Evolutionary conservation across 2,113 vertebrate genomes (phyloP).

Genomic region (Egretta garzetta): DNA sequence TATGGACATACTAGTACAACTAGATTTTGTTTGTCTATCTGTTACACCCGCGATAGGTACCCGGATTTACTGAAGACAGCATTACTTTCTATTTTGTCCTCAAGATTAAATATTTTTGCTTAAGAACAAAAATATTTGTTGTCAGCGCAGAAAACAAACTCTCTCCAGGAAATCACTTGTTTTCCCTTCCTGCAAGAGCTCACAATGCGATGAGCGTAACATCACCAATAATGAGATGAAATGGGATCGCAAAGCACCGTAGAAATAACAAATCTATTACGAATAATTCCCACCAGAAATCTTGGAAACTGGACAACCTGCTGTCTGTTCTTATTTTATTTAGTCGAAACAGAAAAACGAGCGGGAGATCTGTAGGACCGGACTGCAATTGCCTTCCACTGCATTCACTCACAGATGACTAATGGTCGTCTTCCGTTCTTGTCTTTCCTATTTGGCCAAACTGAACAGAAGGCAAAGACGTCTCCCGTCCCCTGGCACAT

Average conservation of each 20-base stretch:
- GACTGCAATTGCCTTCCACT: background rate
- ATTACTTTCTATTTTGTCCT: background rate
- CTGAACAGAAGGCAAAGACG: conserved; percentile 49
- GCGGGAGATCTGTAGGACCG: background rate
- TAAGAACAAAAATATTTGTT: background rate
- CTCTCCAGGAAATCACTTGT: conserved; percentile 20
- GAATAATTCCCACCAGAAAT: conserved; percentile 19
- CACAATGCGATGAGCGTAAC: background rate
- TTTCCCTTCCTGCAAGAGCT: conserved; percentile 19
- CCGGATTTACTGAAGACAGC: background rate
- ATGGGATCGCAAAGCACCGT: background rate
- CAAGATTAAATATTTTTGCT: background rate
- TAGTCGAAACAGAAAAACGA: background rate
- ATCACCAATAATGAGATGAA: conserved; percentile 7
- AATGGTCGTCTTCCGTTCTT: background rate
- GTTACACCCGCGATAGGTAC: background rate
- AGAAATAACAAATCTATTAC: conserved; percentile 17
- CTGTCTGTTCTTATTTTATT: background rate
- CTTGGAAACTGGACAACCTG: conserved; percentile 35
- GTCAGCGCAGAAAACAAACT: background rate
- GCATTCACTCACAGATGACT: background rate
- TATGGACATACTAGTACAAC: background rate
- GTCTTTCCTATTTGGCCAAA: conserved; percentile 17
- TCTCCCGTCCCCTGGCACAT: conserved; percentile 45
- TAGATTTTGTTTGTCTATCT: background rate